Conservation (phyloP, 2,113 vertebrate genomes). For the Narcine bancroftii region DNA sequence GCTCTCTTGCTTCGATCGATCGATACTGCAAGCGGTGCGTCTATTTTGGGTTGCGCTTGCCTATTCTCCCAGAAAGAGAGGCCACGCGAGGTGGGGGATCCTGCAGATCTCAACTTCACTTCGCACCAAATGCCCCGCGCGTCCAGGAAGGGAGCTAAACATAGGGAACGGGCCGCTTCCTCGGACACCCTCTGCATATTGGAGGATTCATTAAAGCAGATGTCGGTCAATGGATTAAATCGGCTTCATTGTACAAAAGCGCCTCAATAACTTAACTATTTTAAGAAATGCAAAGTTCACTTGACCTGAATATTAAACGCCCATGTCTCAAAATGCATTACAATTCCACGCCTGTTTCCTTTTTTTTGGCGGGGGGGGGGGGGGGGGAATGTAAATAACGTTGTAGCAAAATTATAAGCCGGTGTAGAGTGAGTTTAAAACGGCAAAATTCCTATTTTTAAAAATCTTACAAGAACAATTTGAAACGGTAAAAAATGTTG, state of each 20-base stretch:
- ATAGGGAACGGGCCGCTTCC: not conserved
- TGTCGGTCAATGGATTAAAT: not conserved
- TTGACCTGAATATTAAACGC: no score
- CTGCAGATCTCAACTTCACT: conserved; percentile 7
- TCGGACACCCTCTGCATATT: not conserved
- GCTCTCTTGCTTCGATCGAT: not conserved
- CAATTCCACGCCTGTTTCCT: not conserved
- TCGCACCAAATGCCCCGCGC: not conserved
- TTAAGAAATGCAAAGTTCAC: not conserved
- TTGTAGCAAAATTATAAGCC: not conserved
- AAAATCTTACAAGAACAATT: not conserved
- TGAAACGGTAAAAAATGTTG: not conserved
- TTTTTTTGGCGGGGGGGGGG: no score
- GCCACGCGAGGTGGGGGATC: not conserved
- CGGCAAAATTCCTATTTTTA: not conserved
- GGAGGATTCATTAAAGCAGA: not conserved
- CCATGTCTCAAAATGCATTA: not conserved
- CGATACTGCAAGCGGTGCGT: not conserved
- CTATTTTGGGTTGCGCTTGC: not conserved
- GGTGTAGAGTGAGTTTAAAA: not conserved
- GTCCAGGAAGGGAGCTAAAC: not conserved
- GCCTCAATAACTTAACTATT: not conserved
- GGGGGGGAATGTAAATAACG: not conserved
- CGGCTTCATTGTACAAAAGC: not conserved
- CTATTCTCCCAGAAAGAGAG: not conserved